Evolutionary conservation across 2,888 invertebrate genomes (phyloP), one percentile per base, ranked within the genome.

Genomic region (Noctua fimbriata): DNA sequence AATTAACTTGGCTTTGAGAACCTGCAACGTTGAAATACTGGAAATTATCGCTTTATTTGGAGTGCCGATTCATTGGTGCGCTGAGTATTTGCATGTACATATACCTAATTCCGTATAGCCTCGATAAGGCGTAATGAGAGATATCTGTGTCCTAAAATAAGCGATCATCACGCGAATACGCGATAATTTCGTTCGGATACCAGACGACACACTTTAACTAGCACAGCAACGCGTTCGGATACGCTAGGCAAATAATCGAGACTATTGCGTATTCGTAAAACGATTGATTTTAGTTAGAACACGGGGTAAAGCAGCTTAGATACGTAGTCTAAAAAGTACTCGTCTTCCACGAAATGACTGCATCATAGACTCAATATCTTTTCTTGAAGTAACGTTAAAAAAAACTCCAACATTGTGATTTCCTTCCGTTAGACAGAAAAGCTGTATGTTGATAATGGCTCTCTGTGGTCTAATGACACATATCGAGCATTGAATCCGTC

Each of bases 391-490:
- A 24, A 32, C 28, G 10, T 21, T 44, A n/a, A 28, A 47, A 47
- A 21, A 69, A 28, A 1, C 18, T 44, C 18, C 2, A 28, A 28
- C 69, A 49, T 69, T 69, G 24, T 24, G 6, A 16, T 49, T 1
- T 1, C 16, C 49, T 32, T 14, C 5, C 69, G 16, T 16, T 49
- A 49, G 1, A 24, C 9, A 52, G 52, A 32, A 36, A 70, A 70
- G 16, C 52, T 5, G 24, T 71, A 24, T 36, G 16, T 52, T 36
- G 10, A 70, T 52, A 36, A 69, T 69, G 32, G 47, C 24, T 24
- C 24, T 28, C 32, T 49, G 49, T 70, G 74, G 41, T 74, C 24
- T 55, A 55, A 73, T 73, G 73, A 55, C 55, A 28, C 44, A 75
- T 44, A 75, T 75, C 28, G 14, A 44, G 72, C 24, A 44, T 44